Evolutionary conservation across 2,797 vertebrate genomes (phyloP).

Genomic region (Scolopax bukidnonensis): DNA sequence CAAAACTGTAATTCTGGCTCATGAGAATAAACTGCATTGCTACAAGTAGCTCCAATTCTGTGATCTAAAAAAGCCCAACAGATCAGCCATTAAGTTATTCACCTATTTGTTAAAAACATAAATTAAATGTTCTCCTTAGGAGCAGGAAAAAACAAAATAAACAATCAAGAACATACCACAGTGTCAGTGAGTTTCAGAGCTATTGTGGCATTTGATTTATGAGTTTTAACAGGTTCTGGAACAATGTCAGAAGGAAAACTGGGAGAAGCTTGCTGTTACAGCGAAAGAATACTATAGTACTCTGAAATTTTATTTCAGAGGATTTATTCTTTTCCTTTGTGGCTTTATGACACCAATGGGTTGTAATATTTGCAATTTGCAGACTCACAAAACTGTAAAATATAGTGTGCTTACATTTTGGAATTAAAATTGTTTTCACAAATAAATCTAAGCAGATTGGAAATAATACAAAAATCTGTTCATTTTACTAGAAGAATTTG

Average conservation of each 20-base stretch:
- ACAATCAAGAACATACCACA: background rate
- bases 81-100: background rate
- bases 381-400: background rate
- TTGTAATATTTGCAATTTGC: background rate
- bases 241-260: background rate
- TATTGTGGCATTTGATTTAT: background rate
- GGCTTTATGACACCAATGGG: background rate
- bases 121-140: background rate
- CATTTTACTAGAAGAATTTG: background rate
- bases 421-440: background rate
- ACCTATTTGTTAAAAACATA: background rate
- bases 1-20: background rate
- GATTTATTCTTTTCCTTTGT: background rate
- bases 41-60: background rate
- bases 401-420: background rate
- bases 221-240: background rate
- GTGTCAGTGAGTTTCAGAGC: background rate
- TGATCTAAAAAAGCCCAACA: background rate
- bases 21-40: background rate
- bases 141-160: background rate
- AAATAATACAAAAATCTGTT: conserved; percentile 4
- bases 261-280: background rate
- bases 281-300: background rate
- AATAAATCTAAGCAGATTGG: conserved; percentile 6
- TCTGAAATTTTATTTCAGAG: background rate